Base-by-base conservation (phyloP, 2,113 vertebrate species). In the Procapra przewalskii region DNA sequence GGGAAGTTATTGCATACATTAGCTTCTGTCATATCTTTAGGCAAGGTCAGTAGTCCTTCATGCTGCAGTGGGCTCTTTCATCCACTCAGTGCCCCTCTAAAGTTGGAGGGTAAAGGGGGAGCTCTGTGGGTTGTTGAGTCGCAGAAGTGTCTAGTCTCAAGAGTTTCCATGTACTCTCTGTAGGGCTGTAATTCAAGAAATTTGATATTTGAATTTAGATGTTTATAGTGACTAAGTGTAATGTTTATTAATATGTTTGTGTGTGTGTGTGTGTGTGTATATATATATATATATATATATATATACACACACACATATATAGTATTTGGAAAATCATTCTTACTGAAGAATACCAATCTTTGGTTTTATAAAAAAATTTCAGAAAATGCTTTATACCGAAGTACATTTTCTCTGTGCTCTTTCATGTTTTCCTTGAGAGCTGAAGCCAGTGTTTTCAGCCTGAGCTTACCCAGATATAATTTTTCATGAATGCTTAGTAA, bases 391-490 rank as follows among this genome's bases (percentile, higher is more conserved):
- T 9, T 91, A 11, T 79, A 64, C 40, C 60, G 25, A 55, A 88
- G 54, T 27, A 62, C 14, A 14, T 96, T 96, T 90, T 96, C 36
- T 95, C 57, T 87, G 5, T 91, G 12, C 90, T 96, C 25, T 89
- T 94, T 96, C 25, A 31, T 64, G 52, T 86, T 96, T 97, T 97
- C 36, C 88, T 96, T 91, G 82, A 87, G 62, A 85, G 33, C 57
- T 91, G 91, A 96, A 93, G 54, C 59, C 64, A 80, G 77, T 95
- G n/a, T 75, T 90, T 95, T 93, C 43, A 94, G 64, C 43, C 45
- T 94, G 54, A 84, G 4, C 27, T 95, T 96, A 95, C 7, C 40
- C 71, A 93, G 82, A 91, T 96, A 64, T 23, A 91, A 84, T 92
- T 97, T 97, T 85, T 36, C 50, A 40, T 29, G 36, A 94, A 79